Base-by-base conservation (phyloP, 2,888 invertebrate genomes). In the Tetanocera ferruginea region DNA sequence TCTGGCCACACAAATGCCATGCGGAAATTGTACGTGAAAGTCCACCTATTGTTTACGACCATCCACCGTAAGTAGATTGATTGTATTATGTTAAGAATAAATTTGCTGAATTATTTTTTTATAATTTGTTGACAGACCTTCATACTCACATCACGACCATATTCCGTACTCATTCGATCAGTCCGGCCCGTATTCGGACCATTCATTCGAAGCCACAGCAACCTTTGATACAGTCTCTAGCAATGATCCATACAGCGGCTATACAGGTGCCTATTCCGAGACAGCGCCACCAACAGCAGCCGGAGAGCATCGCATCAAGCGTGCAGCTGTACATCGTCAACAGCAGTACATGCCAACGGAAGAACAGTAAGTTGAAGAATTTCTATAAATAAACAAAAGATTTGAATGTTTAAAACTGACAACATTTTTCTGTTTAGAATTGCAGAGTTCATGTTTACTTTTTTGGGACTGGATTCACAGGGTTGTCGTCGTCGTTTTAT, bases 401-500 rank as follows among this genome's bases (percentile, higher is more conserved):
- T 37, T 5, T 8, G 4, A 8, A 37, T 37, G 4, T 17, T 34
- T 67, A 62, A 51, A n/a, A n/a, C 17, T 34, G 55, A 4, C 19
- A n/a, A 31, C 9, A 14, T 51, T 5, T 9, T 8, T 9, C 5
- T 28, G 34, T 51, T 4, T 69, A 89, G 89, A 82, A 87, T 89
- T 75, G 87, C 88, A 19, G 88, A 90, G 17, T 86, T 90, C 17
- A 84, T 89, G 83, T 90, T 90, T 49, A 83, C 82, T 31, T 90
- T 90, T 77, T 81, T 90, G 83, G 90, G 90, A 0, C 83, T 90
- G 43, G 87, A 87, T 74, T 86, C 89, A 3, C 84, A 85, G 9
- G 88, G 88, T 6, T 92, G 92, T 77, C 91, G 90, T 80, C 90
- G 88, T 79, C 90, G 91, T 78, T 91, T 92, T 81, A 88, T 91